These are phyloP conservation scores for Poecile atricapillus DNA, from an alignment of 2,113 vertebrate species.

Conservation along the genomic window DNA sequence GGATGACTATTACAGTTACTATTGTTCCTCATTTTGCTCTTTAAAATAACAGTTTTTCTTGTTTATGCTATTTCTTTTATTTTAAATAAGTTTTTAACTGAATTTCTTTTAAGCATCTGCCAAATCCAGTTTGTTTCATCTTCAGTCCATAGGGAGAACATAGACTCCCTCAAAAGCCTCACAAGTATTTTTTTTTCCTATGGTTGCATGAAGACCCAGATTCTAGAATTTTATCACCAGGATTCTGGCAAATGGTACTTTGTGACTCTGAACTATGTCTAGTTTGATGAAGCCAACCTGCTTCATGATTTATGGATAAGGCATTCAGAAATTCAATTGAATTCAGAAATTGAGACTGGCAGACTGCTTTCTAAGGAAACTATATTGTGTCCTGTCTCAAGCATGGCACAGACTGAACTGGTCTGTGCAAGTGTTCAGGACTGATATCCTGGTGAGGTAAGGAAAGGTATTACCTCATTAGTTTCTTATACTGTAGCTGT, in stretches of 20 bases:
- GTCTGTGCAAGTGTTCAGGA: neutral
- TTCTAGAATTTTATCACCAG: neutral
- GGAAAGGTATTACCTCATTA: neutral
- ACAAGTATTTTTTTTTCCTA: neutral
- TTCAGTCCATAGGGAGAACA: neutral
- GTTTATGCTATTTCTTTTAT: neutral
- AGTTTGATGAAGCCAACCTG: neutral
- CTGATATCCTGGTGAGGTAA: neutral
- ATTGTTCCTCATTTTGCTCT: neutral
- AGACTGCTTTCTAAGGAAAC: neutral
- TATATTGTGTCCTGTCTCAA: neutral
- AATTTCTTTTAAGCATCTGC: neutral
- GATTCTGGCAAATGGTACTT: neutral
- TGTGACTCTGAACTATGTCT: neutral
- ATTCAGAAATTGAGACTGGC: neutral
- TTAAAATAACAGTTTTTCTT: neutral
- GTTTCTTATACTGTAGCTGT: neutral
- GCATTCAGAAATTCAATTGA: neutral
- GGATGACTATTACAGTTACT: accelerated
- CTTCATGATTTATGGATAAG: neutral
- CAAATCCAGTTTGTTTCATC: neutral
- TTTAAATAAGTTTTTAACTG: neutral
- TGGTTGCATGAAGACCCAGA: neutral
- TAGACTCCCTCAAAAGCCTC: neutral
- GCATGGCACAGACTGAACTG: neutral